These are phyloP conservation scores for Hoplostethus atlanticus DNA, from an alignment of 2,797 vertebrate species.

Conservation along the genomic window DNA sequence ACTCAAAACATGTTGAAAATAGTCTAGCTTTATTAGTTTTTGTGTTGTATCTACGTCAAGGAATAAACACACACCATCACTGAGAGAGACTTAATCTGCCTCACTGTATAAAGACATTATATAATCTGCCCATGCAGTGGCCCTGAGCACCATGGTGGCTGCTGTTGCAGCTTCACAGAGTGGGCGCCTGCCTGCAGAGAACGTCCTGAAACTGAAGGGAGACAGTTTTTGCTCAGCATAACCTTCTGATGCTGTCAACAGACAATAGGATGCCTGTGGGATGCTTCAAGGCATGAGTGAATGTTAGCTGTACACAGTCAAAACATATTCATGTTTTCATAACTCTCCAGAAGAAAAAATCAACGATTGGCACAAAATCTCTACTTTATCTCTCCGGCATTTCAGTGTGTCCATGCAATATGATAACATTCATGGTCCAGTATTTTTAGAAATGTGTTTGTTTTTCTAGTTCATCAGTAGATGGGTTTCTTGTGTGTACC, in stretches of 20 bases:
- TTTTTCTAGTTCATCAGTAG: conserved; percentile 15
- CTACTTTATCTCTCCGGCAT: neutral
- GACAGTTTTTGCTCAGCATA: conserved; percentile 52
- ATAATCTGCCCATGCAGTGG: conserved; percentile 67
- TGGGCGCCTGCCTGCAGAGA: conserved; percentile 62
- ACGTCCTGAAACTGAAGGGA: conserved; percentile 57
- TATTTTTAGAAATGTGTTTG: neutral
- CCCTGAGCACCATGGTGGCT: conserved; percentile 58
- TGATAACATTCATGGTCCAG: neutral
- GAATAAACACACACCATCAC: conserved; percentile 42
- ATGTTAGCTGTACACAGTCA: conserved; percentile 39
- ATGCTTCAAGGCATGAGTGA: conserved; percentile 55
- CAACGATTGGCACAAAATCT: neutral
- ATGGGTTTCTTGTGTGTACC: conserved; percentile 14
- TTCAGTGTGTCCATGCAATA: conserved; percentile 15
- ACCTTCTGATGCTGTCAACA: conserved; percentile 66
- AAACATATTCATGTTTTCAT: conserved; percentile 36
- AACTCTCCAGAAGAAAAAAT: conserved; percentile 8
- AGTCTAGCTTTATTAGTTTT: conserved; percentile 28
- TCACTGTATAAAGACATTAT: conserved; percentile 59
- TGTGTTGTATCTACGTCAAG: conserved; percentile 23
- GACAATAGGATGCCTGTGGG: conserved; percentile 50
- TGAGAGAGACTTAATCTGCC: conserved; percentile 50
- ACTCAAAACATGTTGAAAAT: neutral
- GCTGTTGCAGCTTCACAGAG: conserved; percentile 49